Evolutionary conservation across 2,113 vertebrate genomes (phyloP).

Genomic region (Puma concolor): DNA sequence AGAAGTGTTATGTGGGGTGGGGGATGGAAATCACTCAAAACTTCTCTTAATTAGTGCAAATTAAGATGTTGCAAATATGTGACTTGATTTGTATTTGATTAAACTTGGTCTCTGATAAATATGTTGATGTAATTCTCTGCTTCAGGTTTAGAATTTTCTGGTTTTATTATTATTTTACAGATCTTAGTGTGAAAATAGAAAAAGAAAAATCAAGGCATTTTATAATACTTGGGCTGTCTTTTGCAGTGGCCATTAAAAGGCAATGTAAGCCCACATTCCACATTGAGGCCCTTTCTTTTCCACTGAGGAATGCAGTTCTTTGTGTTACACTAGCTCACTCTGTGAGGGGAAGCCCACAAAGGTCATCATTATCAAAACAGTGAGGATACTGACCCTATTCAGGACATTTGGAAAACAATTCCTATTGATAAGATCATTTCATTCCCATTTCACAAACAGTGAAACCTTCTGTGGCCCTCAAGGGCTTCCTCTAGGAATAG

Average conservation of each 20-base stretch:
- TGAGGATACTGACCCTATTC: too few species aligned
- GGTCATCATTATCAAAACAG: background rate
- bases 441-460: background rate
- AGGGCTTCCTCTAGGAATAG: background rate
- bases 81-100: background rate
- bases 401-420: background rate
- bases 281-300: background rate
- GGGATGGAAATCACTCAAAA: background rate
- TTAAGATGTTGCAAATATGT: constrained; percentile 1
- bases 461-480: background rate
- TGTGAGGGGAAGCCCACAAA: background rate
- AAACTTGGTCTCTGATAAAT: background rate
- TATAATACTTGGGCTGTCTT: background rate
- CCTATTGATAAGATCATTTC: background rate
- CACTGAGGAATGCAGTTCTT: background rate
- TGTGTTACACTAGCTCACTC: background rate
- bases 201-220: background rate
- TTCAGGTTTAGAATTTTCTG: background rate
- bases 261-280: background rate
- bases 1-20: background rate
- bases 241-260: background rate
- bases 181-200: background rate
- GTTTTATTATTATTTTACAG: background rate
- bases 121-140: background rate
- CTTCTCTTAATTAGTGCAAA: background rate